Evolutionary conservation across 2,888 invertebrate species (phyloP), one percentile per base, ranked within the genome.

Genomic region (Coenonympha glycerion): DNA sequence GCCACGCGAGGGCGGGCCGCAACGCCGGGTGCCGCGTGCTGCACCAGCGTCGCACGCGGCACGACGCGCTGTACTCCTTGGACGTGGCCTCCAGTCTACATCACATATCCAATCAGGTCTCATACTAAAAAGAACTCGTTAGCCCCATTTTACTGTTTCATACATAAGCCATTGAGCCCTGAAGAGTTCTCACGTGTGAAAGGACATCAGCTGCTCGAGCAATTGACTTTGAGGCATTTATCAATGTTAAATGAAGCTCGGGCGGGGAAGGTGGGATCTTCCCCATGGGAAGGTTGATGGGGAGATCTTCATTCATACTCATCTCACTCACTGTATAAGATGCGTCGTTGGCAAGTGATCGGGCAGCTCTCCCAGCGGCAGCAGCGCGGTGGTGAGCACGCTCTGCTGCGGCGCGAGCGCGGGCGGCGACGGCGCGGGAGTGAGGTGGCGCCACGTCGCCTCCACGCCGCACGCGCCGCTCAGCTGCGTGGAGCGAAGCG

Each of bases 401-500:
- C 66, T 52, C 30, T 49, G 54, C 1, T 58, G 52, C 19, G 73
- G 62, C 1, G 37, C 9, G 2, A 65, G 54, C 3, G 58, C 51
- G 21, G 61, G 53, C 4, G 49, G 33, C 1, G 64, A 55, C n/a
- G 60, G 40, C 9, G 37, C 30, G 9, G 31, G 24, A 9, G 30
- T 22, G 3, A 42, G 36, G 0, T 45, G 18, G n/a, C 13, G 45
- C 73, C 73, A 73, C 4, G 6, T 2, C n/a, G 65, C 66, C 11
- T 3, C 26, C n/a, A 68, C 46, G 3, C 53, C 56, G 3, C 61
- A 57, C 13, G 49, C 31, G 0, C 78, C 79, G 36, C 57, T 69
- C 53, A 79, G 58, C 57, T 77, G 81, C 6, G 75, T 79, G 5
- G 71, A 74, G 9, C 61, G 64, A 1, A 79, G n/a, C 1, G 47